Base-by-base conservation (phyloP, 1,140 invertebrate species). In the Apis mellifera region DNA sequence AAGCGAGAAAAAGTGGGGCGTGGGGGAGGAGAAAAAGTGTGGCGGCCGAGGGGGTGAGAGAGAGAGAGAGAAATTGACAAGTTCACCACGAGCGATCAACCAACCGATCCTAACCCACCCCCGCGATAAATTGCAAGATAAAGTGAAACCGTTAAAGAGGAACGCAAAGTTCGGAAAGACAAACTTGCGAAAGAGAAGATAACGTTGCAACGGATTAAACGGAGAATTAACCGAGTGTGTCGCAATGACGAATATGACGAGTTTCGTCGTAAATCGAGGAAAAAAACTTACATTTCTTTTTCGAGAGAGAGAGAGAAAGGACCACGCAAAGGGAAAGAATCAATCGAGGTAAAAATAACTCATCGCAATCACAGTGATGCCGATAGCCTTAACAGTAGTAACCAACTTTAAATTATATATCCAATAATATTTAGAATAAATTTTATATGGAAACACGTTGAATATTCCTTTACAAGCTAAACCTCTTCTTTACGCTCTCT, bases 21-120 rank as follows among this genome's bases (percentile, higher is more conserved):
- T 17, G n/a, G 42, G 21, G 59, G 42, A 23, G 59, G 84, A 59
- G 77, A 82, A 85, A 65, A 85, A 71, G 74, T 85, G 69, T 85
- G 69, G 55, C 57, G 72, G 65, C 55, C 32, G 32, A 32, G 23
- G 78, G 54, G 60, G 23, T 15, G 77, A 26, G 60, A 19, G 32
- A 32, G 23, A 73, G 54, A 65, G 23, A 19, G 77, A 26, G 60
- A 19, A 82, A 26, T 71, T 84, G 69, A 82, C 84, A 64, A 82
- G 66, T 66, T 60, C 68, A 54, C 66, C 66, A n/a, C n/a, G 42
- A 60, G 32, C 5, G 32, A 42, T 42, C 32, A 69, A 59, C 23
- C n/a, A n/a, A n/a, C n/a, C n/a, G n/a, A n/a, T n/a, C n/a, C n/a
- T n/a, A n/a, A n/a, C n/a, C n/a, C 55, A 59, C 2, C 71, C 2